Base-by-base conservation (phyloP, 2,888 invertebrate species). In the Drosophila sordidula region DNA sequence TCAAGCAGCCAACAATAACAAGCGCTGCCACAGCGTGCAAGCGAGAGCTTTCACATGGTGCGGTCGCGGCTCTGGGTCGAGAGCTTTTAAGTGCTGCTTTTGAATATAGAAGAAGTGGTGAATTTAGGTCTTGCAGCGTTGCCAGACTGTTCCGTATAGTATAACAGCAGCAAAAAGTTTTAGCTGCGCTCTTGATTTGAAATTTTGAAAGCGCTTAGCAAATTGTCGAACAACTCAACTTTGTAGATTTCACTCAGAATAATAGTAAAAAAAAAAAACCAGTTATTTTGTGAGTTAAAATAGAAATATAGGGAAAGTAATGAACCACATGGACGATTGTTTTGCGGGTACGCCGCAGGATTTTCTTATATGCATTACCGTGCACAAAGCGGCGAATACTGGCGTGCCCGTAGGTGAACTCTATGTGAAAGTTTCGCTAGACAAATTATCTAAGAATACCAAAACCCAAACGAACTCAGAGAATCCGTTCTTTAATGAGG, bases 401-500 rank as follows among this genome's bases (percentile, higher is more conserved):
- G 91, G 93, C 3, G 90, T 93, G 64, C 91, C 93, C 38, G 93
- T 93, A 77, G 93, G 93, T 61, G 94, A 94, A 78, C 93, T 95
- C 0, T 94, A 94, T 78, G 95, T 96, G 0, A 92, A 94, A 11
- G 93, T 95, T 0, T 93, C 93, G 65, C 92, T 96, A 6, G 95
- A 94, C 4, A 94, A 95, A 78, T 93, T 94, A 70, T 94, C 93
- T 76, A 94, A 94, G 67, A 93, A 93, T 58, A 95, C 96, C 0
- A 92, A 92, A 51, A 92, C 94, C 0, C 93, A 93, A 61, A 93
- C 93, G 54, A 94, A 93, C 66, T 94, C 94, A 9, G 94, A 94
- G 70, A 94, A 93, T 68, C 96, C 96, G 0, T 94, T 92, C 86
- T 96, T 94, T 74, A 95, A 95, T 91, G 95, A 96, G 93, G 96